A percentile compares a stretch with the other conserved stretches of the same genome.
These are phyloP conservation scores for Podarcis muralis DNA, from an alignment of 2,113 vertebrate species.

Conservation along the genomic window DNA sequence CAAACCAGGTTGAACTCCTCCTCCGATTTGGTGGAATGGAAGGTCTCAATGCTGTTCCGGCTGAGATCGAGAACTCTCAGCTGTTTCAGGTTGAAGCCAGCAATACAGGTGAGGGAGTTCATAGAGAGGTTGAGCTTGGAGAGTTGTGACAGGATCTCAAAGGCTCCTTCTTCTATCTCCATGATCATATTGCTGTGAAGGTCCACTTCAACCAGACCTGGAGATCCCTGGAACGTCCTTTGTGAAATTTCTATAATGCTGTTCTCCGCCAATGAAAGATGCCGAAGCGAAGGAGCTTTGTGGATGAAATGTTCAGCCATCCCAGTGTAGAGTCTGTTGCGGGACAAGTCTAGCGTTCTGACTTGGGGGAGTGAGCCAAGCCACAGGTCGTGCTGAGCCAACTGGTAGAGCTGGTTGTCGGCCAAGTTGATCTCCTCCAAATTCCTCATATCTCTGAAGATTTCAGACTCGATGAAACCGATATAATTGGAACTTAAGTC, in stretches of 20 bases:
- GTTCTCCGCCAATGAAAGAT: slow-evolving; percentile 87
- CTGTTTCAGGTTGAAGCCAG: slow-evolving; percentile 87
- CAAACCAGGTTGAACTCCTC: slow-evolving; percentile 74
- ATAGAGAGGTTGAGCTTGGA: slow-evolving; percentile 89
- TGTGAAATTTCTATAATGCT: slow-evolving; percentile 87
- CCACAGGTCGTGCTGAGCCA: slow-evolving; percentile 67
- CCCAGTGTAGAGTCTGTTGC: slow-evolving; percentile 86
- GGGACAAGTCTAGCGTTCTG: slow-evolving; percentile 86
- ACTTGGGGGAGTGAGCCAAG: slow-evolving; percentile 79
- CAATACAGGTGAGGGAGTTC: slow-evolving; percentile 95
- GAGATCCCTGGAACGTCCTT: slow-evolving; percentile 79
- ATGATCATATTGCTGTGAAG: slow-evolving; percentile 94
- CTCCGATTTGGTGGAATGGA: slow-evolving; percentile 73
- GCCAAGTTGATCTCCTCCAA: slow-evolving; percentile 88
- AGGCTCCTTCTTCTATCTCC: slow-evolving; percentile 93
- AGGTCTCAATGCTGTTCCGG: slow-evolving; percentile 91
- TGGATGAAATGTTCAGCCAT: slow-evolving; percentile 85
- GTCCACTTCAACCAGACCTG: slow-evolving; percentile 77
- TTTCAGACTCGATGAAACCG: slow-evolving; percentile 82
- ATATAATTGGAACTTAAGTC: slow-evolving; percentile 88
- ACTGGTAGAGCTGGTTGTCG: slow-evolving; percentile 80
- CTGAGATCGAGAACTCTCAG: slow-evolving; percentile 88
- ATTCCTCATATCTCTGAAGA: slow-evolving; percentile 79
- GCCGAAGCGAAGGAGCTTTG: slow-evolving; percentile 78
- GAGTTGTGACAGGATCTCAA: slow-evolving; percentile 81